phyloP scores from a whole-genome alignment of 2,888 invertebrate genomes.

The Axea sp. region DNA sequence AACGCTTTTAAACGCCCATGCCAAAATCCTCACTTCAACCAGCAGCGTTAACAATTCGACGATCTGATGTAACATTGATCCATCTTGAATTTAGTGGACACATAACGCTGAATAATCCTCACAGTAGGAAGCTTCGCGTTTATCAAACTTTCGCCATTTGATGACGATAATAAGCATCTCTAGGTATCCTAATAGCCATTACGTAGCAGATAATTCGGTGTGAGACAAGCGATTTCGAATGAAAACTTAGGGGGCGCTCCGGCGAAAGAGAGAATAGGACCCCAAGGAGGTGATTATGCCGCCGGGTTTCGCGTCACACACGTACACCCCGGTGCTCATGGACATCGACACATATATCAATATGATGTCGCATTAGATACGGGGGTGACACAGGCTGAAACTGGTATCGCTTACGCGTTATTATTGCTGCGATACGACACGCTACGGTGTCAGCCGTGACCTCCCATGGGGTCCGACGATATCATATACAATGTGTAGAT shows the following conservation, averaged over 20 bases:
- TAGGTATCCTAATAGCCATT: conserved; percentile 58
- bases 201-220: conserved; percentile 65
- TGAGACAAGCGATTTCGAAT: conserved; percentile 65
- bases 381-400: conserved; percentile 64
- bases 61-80: conserved; percentile 33
- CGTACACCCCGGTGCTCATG: conserved; percentile 34
- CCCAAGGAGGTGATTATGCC: conserved; percentile 77
- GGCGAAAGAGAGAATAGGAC: conserved; percentile 74
- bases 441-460: conserved; percentile 77
- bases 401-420: conserved; percentile 78
- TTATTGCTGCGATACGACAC: conserved; percentile 79
- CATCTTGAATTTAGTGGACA: conserved; percentile 36
- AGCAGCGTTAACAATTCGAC: conserved; percentile 29
- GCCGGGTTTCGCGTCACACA: conserved; percentile 44
- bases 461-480: conserved; percentile 74
- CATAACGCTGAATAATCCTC: conserved; percentile 48
- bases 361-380: conserved; percentile 73
- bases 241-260: conserved; percentile 46
- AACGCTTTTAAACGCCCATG: background rate
- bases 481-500: conserved; percentile 74
- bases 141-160: conserved; percentile 56
- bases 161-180: conserved; percentile 53
- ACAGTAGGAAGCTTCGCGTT: conserved; percentile 44
- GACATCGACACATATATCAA: conserved; percentile 64
- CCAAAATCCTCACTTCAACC: conserved; percentile 5